phyloP scores from a whole-genome alignment of 2,888 invertebrate genomes.

The Linnaemya vulpina region DNA sequence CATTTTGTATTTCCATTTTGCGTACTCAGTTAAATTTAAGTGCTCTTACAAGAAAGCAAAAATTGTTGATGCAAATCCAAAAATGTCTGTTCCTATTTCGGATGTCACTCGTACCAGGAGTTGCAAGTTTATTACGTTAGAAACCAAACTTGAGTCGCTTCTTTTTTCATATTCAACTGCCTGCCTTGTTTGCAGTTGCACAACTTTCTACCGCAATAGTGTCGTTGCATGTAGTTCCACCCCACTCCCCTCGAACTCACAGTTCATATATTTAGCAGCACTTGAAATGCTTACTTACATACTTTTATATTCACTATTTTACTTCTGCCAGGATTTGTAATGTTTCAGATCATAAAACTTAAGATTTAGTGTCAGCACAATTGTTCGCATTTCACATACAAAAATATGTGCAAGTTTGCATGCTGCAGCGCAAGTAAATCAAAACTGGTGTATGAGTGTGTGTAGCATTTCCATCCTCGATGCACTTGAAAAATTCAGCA shows the following conservation, averaged over 20 bases:
- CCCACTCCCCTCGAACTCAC: constrained; percentile 33
- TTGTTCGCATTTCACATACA: constrained; percentile 62
- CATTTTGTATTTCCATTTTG: constrained; percentile 13
- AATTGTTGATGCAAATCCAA: constrained; percentile 60
- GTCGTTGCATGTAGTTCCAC: constrained; percentile 5
- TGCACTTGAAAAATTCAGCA: constrained; percentile 10
- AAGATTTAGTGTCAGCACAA: constrained; percentile 71
- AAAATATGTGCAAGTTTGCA: constrained; percentile 1
- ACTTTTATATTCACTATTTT: constrained; percentile 49
- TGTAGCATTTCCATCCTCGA: constrained; percentile 2
- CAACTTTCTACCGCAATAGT: constrained; percentile 27
- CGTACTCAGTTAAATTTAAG: constrained; percentile 37
- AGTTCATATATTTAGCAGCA: constrained; percentile 17
- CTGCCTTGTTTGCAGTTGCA: constrained; percentile 33
- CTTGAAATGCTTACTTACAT: constrained; percentile 50
- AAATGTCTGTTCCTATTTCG: constrained; percentile 55
- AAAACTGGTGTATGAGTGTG: not conserved
- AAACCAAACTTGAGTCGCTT: constrained; percentile 16
- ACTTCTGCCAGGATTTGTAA: constrained; percentile 66
- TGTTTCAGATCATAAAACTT: constrained; percentile 71
- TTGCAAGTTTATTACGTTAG: constrained; percentile 50
- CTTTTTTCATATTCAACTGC: constrained; percentile 1
- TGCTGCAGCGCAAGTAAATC: constrained; percentile 16
- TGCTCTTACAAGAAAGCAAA: constrained; percentile 28
- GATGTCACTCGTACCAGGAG: constrained; percentile 24